A percentile compares a stretch with the other conserved stretches of the same genome.
Conservation (phyloP, 1,140 invertebrate genomes). For the Samia ricini region DNA sequence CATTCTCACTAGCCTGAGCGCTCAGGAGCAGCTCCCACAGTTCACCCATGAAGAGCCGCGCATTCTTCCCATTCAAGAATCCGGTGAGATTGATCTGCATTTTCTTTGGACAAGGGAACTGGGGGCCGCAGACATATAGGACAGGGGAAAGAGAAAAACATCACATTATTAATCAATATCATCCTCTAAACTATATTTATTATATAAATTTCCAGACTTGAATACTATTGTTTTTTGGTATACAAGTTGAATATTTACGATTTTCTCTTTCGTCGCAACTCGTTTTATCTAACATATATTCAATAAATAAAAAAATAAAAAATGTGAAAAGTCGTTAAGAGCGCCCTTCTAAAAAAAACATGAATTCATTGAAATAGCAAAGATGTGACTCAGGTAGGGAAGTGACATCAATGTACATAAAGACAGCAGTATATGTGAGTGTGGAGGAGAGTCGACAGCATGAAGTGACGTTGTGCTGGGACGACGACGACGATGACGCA, state of each 20-base stretch:
- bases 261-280: not conserved
- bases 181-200: slow-evolving; percentile 13
- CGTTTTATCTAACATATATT: slow-evolving; percentile 3
- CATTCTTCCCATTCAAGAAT: slow-evolving; percentile 98
- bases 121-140: slow-evolving; percentile 53
- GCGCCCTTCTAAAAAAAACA: slow-evolving; percentile 21
- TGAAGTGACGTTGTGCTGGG: slow-evolving; percentile 18
- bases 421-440: slow-evolving; percentile 1
- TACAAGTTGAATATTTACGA: not conserved
- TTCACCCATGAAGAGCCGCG: slow-evolving; percentile 97
- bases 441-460: slow-evolving; percentile 12
- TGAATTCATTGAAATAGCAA: slow-evolving; percentile 13
- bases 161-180: slow-evolving; percentile 32
- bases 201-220: not conserved
- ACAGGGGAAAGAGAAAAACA: slow-evolving; percentile 72
- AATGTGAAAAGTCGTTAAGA: slow-evolving; percentile 50
- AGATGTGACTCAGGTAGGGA: slow-evolving; percentile 70
- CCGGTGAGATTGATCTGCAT: slow-evolving; percentile 99
- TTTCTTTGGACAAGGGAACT: slow-evolving; percentile 97
- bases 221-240: not conserved
- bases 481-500: slow-evolving; percentile 24
- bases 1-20: slow-evolving; percentile 95
- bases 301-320: slow-evolving; percentile 24
- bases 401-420: slow-evolving; percentile 40
- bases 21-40: slow-evolving; percentile 97